Evolutionary conservation across 53 echinoderm and acorn worm genomes (phyloP).

Genomic region (Paracentrotus lividus): DNA sequence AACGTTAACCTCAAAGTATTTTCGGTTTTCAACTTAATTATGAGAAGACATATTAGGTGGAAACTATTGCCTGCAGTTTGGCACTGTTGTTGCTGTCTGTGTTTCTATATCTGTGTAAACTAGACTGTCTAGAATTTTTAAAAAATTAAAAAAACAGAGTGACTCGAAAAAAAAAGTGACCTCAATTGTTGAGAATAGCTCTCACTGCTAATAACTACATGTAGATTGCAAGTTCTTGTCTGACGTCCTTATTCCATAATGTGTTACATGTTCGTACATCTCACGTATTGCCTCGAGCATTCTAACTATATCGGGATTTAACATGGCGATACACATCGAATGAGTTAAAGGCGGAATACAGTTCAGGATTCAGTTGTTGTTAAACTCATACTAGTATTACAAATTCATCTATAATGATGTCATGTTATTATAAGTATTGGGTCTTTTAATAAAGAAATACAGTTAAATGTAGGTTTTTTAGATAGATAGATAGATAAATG

Average conservation of each 20-base stretch:
- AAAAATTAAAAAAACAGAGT: neutral
- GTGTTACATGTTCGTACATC: neutral
- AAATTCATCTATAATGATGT: too few relatives aligned
- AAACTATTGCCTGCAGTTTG: neutral
- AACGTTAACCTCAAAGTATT: neutral
- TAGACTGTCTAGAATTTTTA: neutral
- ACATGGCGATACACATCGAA: slow-evolving; percentile 7
- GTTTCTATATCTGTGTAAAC: neutral
- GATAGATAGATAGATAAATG: too few relatives aligned
- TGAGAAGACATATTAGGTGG: neutral
- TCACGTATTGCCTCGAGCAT: neutral
- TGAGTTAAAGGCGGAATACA: neutral
- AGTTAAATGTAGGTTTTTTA: too few relatives aligned
- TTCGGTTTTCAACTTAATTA: neutral
- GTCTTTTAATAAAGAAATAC: too few relatives aligned
- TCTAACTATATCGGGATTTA: neutral
- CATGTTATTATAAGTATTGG: too few relatives aligned
- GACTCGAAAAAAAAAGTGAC: slow-evolving; percentile 6
- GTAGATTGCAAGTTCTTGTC: neutral
- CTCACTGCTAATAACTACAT: neutral
- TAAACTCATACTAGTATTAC: too few relatives aligned
- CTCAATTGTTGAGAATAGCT: neutral
- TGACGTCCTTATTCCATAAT: slow-evolving; percentile 5
- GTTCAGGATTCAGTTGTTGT: neutral
- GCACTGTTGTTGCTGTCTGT: neutral